Base-by-base conservation (phyloP, 2,797 vertebrate genomes). In the Enteromius viviparus region DNA sequence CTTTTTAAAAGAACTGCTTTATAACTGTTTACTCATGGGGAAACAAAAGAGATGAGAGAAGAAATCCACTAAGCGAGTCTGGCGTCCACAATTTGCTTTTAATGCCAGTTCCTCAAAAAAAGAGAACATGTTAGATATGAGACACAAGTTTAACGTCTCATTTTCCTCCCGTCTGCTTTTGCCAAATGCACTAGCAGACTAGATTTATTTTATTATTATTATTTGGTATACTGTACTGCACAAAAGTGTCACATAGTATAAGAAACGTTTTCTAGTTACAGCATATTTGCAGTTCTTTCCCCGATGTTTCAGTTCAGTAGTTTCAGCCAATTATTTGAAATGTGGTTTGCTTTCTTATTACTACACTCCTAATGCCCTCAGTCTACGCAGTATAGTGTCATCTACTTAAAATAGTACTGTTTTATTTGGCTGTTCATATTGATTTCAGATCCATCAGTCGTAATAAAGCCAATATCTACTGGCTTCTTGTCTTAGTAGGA, bases 1-100 rank as follows among this genome's bases (percentile, higher is more conserved):
- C n/a, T 55, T 68, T 5, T 5, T 6, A 26, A 32, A 68, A 79
- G 47, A 80, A 58, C 23, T 26, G 51, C 34, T 71, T 80, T 45
- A 70, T 32, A 69, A 47, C 62, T 21, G 51, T 80, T 26, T 70
- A 70, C 66, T 80, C 51, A 55, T 69, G 66, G 51, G 78, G 37
- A 80, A 80, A 68, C 3, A 14, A 11, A 70, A 19, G 21, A 70
- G n/a, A 80, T 45, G 26, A 58, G 37, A 72, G 45, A 58, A 71
- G 45, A 81, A 80, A 71, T 4, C 17, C 68, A 29, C 66, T 47
- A 32, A 47, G 68, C 68, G 47, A 40, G 42, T 40, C 37, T 62
- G 40, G 23, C 6, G 1, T 64, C 29, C 29, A 65, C 21, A 74
- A 71, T 51, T 42, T 14, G 19, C 65, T 58, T 51, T 65, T 49